Evolutionary conservation across 2,797 vertebrate species (phyloP), one percentile per base, ranked within the genome.

Genomic region (Echeneis naucrates): DNA sequence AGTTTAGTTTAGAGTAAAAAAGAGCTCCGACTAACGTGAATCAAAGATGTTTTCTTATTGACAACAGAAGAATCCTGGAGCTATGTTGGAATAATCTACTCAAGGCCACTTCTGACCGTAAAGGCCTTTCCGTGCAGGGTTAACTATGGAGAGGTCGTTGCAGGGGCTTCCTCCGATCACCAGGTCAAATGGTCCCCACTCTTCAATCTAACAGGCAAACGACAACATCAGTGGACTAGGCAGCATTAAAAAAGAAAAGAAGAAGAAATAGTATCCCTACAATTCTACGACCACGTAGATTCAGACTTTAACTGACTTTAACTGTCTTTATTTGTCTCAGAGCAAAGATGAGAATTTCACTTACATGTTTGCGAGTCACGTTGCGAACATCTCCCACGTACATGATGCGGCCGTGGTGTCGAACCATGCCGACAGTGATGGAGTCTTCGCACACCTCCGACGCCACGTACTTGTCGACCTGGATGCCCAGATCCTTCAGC

Each of bases 111-210:
- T 57, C 94, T 88, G 79, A 99, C 97, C 97, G 5, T 93, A 98
- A 17, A 98, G 93, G 2, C 96, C 97, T 92, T 98, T 99, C 78
- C 97, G 94, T 67, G 96, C 95, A 0, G 97, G 95, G 63, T 94
- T 99, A 82, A 97, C 96, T 45, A 97, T 95, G 37, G 97, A 97
- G 14, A 98, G 95, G 14, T 98, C 96, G 0, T 97, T 97, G 64
- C 96, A 98, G 8, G 97, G 97, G 74, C 96, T 99, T 56, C 97
- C 97, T 47, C 97, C 97, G 0, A 99, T 99, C 87, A 98, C 96
- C 84, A 99, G 82, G 87, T 99, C 97, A 73, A 99, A 98, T 0
- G 97, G 97, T 26, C 97, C 97, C 97, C 97, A 98, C 32, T 98
- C 95, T 24, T 97, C 95, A 47, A 99, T 97, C 97, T 99, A 62